Evolutionary conservation across 1,140 invertebrate genomes (phyloP).

Genomic region (Nasonia vitripennis): DNA sequence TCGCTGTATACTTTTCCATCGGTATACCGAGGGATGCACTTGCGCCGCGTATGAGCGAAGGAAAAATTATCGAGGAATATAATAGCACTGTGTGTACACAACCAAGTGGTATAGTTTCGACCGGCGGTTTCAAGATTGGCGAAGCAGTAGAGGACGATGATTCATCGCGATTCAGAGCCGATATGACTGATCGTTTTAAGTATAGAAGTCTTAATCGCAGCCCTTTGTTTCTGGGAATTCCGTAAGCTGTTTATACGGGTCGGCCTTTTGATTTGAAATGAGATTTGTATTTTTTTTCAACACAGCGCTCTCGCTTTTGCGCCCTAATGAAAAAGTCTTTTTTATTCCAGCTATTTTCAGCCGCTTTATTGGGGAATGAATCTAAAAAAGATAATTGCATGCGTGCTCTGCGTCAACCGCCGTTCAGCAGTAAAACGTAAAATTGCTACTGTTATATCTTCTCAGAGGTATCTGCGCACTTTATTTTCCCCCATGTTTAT

Average conservation of each 20-base stretch:
- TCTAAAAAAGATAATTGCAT: not conserved
- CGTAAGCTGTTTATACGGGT: not conserved
- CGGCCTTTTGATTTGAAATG: not conserved
- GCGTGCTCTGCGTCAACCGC: not conserved
- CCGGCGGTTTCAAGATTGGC: not conserved
- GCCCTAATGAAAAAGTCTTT: too few relatives aligned
- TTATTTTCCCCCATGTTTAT: not conserved
- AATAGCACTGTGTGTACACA: too few relatives aligned
- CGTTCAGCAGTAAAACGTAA: not conserved
- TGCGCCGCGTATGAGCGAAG: not conserved
- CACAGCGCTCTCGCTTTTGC: too few relatives aligned
- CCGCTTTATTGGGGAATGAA: not conserved
- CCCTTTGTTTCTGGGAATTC: not conserved
- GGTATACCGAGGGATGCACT: not conserved
- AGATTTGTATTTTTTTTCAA: too few relatives aligned
- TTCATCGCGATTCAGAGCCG: constrained; percentile 2
- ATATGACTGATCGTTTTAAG: not conserved
- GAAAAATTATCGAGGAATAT: not conserved
- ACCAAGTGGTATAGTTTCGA: not conserved
- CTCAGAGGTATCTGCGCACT: not conserved
- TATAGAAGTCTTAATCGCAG: not conserved
- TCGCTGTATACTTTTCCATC: not conserved
- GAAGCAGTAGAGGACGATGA: not conserved
- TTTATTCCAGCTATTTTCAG: too few relatives aligned
- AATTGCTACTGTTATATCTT: not conserved